Percentiles rank a stretch among this genome's conserved stretches.
Evolutionary conservation across 2,888 invertebrate species (phyloP).

Genomic region (Epistrophe grossulariae): DNA sequence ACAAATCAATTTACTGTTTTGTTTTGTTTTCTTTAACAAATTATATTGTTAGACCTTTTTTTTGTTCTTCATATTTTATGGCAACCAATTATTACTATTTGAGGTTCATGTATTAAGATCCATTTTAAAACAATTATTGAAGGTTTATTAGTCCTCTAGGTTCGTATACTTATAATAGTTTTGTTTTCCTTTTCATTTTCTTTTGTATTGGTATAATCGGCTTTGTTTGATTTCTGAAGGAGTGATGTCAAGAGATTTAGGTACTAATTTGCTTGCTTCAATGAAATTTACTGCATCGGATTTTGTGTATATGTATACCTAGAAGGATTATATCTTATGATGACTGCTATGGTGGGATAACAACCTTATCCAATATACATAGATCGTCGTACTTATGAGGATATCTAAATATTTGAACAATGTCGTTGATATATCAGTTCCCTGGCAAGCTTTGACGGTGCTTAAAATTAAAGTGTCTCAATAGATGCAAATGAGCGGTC

Average conservation of each 20-base stretch:
- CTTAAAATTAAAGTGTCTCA: background rate
- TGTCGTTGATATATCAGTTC: background rate
- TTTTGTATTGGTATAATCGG: background rate
- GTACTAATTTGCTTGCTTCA: background rate
- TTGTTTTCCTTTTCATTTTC: background rate
- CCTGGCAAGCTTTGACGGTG: background rate
- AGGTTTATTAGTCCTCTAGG: background rate
- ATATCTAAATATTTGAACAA: conserved; percentile 19
- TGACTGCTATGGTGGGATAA: background rate
- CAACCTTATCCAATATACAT: background rate
- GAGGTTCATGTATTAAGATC: background rate
- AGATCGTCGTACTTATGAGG: background rate
- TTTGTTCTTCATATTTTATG: background rate
- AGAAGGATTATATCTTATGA: background rate
- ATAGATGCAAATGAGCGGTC: conserved; percentile 1
- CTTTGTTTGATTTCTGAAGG: background rate
- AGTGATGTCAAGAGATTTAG: background rate
- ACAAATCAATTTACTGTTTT: background rate
- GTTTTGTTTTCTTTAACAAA: background rate
- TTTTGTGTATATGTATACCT: background rate
- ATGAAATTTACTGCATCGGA: background rate
- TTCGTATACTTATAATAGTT: background rate
- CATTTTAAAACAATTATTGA: background rate
- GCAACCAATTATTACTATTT: background rate
- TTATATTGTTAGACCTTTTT: background rate